A percentile compares a stretch with the other conserved stretches of the same genome.
These are phyloP conservation scores for Meloidogyne hapla DNA, from an alignment of 1,140 invertebrate genomes.

Conservation along the genomic window DNA sequence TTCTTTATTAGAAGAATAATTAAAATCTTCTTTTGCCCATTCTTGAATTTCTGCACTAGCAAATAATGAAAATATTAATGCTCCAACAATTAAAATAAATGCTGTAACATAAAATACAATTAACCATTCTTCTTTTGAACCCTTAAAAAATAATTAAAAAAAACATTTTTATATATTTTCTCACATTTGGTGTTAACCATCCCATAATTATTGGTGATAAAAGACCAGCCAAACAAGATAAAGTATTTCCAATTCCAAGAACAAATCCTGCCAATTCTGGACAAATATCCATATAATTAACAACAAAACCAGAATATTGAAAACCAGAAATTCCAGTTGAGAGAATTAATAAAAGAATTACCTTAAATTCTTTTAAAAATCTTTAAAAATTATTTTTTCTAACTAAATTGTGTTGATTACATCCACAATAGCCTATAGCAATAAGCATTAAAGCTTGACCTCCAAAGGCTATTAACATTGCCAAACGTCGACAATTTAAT, in stretches of 20 bases:
- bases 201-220: constrained; percentile 60
- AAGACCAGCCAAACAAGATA: constrained; percentile 60
- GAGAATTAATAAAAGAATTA: constrained; percentile 57
- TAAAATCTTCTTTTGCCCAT: constrained; percentile 43
- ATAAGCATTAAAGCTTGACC: constrained; percentile 60
- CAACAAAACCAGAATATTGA: constrained; percentile 67
- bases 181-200: constrained; percentile 56
- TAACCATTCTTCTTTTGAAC: constrained; percentile 65
- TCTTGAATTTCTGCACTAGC: constrained; percentile 61
- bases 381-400: neutral
- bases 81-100: constrained; percentile 62
- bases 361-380: constrained; percentile 23
- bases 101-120: constrained; percentile 65
- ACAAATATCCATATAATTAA: constrained; percentile 68
- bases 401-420: constrained; percentile 57
- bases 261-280: constrained; percentile 64
- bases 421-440: constrained; percentile 50
- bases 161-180: neutral
- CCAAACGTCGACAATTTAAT: constrained; percentile 57
- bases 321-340: constrained; percentile 66
- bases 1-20: neutral
- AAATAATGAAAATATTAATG: constrained; percentile 62
- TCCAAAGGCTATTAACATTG: constrained; percentile 59
- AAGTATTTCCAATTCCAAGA: constrained; percentile 62
- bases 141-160: constrained; percentile 53